These are phyloP conservation scores for Cosmia trapezina DNA, from an alignment of 2,888 invertebrate species.

Conservation along the genomic window DNA sequence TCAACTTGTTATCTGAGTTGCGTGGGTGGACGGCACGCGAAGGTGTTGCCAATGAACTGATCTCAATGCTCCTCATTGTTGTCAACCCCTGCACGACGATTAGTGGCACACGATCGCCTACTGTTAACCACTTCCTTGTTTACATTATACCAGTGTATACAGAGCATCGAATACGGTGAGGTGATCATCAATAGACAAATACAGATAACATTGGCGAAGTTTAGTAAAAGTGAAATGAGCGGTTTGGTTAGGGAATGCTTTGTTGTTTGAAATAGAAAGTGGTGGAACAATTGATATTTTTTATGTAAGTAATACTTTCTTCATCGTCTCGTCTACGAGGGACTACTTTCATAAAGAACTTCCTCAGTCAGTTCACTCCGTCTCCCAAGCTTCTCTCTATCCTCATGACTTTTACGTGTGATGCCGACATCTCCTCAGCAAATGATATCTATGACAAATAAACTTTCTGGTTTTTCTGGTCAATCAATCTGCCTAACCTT, in stretches of 20 bases:
- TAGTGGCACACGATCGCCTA: constrained; percentile 77
- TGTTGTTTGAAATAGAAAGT: constrained; percentile 48
- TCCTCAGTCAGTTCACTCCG: neutral
- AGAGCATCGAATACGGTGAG: constrained; percentile 64
- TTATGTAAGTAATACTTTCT: constrained; percentile 7
- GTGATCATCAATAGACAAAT: constrained; percentile 64
- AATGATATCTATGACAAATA: neutral
- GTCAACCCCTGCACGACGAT: constrained; percentile 79
- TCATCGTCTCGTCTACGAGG: fast-evolving
- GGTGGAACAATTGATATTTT: neutral
- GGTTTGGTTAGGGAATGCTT: constrained; percentile 2
- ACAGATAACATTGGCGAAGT: constrained; percentile 61
- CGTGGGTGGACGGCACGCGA: constrained; percentile 84
- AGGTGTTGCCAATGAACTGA: constrained; percentile 83
- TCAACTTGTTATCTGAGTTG: constrained; percentile 87
- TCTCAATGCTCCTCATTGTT: constrained; percentile 87
- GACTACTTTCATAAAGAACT: neutral
- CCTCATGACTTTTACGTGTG: neutral
- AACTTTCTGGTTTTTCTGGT: neutral
- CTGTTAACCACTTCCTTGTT: constrained; percentile 84
- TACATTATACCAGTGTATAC: constrained; percentile 72
- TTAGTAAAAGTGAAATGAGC: constrained; percentile 59
- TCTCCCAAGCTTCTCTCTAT: neutral
- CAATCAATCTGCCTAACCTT: too few relatives aligned
- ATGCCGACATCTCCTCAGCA: neutral